These are phyloP conservation scores for Eufriesea mexicana DNA, from an alignment of 1,140 invertebrate species.

Conservation along the genomic window DNA sequence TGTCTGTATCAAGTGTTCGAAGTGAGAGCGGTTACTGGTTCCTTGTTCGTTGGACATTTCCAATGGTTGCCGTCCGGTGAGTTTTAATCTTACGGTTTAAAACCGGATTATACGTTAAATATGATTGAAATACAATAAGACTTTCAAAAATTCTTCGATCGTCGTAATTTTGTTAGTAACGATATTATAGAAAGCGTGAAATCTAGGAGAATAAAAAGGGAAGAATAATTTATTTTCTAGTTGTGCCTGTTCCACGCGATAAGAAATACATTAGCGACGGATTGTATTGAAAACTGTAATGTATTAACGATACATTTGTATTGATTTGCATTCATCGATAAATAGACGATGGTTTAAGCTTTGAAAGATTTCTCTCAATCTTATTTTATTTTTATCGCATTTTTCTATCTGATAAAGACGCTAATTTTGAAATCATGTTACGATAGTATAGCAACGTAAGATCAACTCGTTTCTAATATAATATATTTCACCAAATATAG, in stretches of 20 bases:
- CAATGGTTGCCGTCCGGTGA: conserved; percentile 74
- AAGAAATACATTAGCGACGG: conserved; percentile 51
- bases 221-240: conserved; percentile 33
- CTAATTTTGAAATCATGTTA: not conserved
- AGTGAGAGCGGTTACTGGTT: conserved; percentile 32
- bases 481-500: not conserved
- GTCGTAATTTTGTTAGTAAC: too few relatives aligned
- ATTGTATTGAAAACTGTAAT: conserved; percentile 31
- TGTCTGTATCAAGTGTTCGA: conserved; percentile 25
- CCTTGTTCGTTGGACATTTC: conserved; percentile 53
- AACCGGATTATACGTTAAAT: not conserved
- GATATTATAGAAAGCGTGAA: not conserved
- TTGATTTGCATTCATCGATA: not conserved
- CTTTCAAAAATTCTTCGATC: not conserved
- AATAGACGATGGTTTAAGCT: not conserved
- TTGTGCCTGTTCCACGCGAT: conserved; percentile 34
- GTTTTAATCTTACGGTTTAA: conserved; percentile 44
- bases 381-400: not conserved
- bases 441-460: not conserved
- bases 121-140: not conserved
- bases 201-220: not conserved
- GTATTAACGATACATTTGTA: conserved; percentile 29
- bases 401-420: not conserved
- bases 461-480: not conserved
- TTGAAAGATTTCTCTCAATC: not conserved